phyloP scores from a whole-genome alignment of 2,888 invertebrate genomes.

The Zhengitettix transpicula region DNA sequence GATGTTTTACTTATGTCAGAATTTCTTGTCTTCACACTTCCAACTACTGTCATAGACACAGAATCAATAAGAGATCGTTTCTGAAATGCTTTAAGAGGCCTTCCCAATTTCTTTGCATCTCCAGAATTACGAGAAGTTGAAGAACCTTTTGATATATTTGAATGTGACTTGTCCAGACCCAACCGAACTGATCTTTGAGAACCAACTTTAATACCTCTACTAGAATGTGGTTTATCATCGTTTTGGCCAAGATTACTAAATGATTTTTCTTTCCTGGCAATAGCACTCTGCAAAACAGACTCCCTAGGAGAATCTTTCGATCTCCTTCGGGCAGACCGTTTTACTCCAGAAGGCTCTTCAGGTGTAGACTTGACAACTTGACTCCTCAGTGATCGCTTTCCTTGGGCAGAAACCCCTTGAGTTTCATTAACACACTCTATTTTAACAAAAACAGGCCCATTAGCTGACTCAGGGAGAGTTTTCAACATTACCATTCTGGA shows the following conservation, averaged over 20 bases:
- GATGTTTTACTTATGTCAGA: background rate
- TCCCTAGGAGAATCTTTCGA: conserved; percentile 40
- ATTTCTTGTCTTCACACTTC: background rate
- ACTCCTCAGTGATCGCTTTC: conserved; percentile 12
- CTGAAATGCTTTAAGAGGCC: background rate
- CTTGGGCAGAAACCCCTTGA: background rate
- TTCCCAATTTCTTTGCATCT: background rate
- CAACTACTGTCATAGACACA: background rate
- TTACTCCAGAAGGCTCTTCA: conserved; percentile 25
- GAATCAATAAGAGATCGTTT: background rate
- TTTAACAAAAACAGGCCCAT: background rate
- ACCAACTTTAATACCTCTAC: conserved; percentile 4
- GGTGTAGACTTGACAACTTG: conserved; percentile 5
- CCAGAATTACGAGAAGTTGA: background rate
- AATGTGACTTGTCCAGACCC: background rate
- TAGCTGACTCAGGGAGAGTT: background rate
- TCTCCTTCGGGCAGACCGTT: conserved; percentile 44
- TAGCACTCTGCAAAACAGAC: conserved; percentile 50
- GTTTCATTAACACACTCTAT: background rate
- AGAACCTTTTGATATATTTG: background rate
- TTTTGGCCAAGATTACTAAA: conserved; percentile 26
- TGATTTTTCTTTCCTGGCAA: conserved; percentile 54
- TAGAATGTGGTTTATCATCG: conserved; percentile 7
- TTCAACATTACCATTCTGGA: background rate
- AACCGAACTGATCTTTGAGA: conserved; percentile 4